phyloP scores from a whole-genome alignment of 2,113 vertebrate genomes.

The Melozone crissalis region DNA sequence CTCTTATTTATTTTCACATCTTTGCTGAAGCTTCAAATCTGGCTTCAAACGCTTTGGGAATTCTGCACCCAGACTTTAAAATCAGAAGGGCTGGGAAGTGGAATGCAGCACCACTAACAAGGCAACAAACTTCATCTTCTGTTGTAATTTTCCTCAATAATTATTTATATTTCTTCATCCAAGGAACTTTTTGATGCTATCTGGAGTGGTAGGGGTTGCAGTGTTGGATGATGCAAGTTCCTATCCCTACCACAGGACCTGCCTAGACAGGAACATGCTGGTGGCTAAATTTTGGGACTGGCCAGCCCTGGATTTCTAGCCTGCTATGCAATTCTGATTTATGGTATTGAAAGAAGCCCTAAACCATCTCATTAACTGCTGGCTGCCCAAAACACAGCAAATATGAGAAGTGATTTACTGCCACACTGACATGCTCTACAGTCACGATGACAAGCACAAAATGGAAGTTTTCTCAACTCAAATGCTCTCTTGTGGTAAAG shows the following conservation, averaged over 20 bases:
- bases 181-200: background rate
- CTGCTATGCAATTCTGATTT: background rate
- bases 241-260: background rate
- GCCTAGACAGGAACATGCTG: background rate
- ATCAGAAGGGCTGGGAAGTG: background rate
- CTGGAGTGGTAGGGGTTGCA: background rate
- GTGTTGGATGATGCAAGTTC: background rate
- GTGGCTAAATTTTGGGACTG: background rate
- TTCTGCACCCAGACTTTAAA: background rate
- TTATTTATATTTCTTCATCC: background rate
- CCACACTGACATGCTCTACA: background rate
- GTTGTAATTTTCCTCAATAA: background rate
- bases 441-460: constrained; percentile 3
- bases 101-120: background rate
- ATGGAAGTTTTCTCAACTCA: constrained; percentile 55
- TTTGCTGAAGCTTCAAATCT: background rate
- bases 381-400: constrained; percentile 18
- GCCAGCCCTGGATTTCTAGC: background rate
- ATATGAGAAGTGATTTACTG: constrained; percentile 9
- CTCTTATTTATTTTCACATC: background rate
- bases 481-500: constrained; percentile 60
- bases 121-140: background rate
- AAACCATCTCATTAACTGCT: constrained; percentile 28
- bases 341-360: background rate
- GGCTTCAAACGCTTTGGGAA: background rate